phyloP scores from a whole-genome alignment of 2,888 invertebrate species.

The Pachycephus smyrnensis region DNA sequence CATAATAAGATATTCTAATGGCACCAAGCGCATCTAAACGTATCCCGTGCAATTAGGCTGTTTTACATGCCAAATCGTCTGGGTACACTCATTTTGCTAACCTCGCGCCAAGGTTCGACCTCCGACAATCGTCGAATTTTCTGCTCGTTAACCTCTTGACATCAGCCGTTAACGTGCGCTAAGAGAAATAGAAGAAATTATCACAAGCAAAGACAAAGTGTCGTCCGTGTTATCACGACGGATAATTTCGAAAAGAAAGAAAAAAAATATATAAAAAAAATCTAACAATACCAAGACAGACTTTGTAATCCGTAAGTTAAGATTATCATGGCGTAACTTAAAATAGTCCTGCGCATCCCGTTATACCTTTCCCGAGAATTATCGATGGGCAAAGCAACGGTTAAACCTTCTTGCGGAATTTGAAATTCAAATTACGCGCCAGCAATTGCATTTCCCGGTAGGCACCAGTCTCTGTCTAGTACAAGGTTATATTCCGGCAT shows the following conservation, averaged over 20 bases:
- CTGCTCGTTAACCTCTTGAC: not conserved
- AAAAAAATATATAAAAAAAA: not conserved
- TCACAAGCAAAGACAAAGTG: not conserved
- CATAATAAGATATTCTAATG: constrained; percentile 18
- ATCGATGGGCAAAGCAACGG: not conserved
- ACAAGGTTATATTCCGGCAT: not conserved
- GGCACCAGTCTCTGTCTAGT: not conserved
- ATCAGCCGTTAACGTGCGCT: not conserved
- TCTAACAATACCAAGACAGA: not conserved
- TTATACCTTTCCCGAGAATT: not conserved
- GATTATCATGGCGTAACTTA: not conserved
- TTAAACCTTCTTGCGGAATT: constrained; percentile 22
- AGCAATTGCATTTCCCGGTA: constrained; percentile 26
- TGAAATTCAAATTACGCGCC: constrained; percentile 38
- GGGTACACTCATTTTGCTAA: not conserved
- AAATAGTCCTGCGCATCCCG: not conserved
- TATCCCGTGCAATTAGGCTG: constrained; percentile 48
- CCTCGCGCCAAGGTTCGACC: not conserved
- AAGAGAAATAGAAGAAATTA: not conserved
- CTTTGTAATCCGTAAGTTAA: not conserved
- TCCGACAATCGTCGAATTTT: not conserved
- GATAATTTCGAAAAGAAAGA: not conserved
- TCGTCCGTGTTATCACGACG: not conserved
- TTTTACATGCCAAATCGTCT: constrained; percentile 33
- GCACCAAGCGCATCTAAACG: constrained; percentile 44